Percentiles rank a stretch among this genome's conserved stretches.
Conservation (phyloP, 1,140 invertebrate species). For the Leptinotarsa texana region DNA sequence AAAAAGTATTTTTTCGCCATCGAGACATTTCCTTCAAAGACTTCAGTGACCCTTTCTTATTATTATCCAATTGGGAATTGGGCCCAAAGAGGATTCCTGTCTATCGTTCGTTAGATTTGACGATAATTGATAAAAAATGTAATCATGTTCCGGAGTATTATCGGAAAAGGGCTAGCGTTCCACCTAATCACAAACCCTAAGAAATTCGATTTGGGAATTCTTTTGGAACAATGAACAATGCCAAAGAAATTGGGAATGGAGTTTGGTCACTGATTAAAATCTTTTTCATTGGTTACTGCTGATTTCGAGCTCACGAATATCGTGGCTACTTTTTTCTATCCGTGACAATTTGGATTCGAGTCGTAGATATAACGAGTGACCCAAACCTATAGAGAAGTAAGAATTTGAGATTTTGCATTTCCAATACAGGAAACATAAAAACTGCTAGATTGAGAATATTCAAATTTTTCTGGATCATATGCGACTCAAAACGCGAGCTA, state of each 20-base stretch:
- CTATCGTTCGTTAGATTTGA: background rate
- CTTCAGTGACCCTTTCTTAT: background rate
- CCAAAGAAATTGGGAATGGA: slow-evolving; percentile 6
- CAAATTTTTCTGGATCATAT: background rate
- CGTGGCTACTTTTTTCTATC: background rate
- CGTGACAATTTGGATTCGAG: no score
- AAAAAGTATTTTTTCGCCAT: background rate
- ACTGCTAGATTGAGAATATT: background rate
- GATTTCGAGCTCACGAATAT: slow-evolving; percentile 11
- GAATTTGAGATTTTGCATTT: background rate
- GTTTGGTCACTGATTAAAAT: slow-evolving; percentile 20
- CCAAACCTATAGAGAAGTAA: background rate
- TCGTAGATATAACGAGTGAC: background rate
- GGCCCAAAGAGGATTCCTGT: background rate
- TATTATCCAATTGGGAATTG: background rate
- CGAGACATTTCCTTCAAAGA: background rate
- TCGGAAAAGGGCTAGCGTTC: background rate
- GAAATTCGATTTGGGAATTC: slow-evolving; percentile 18
- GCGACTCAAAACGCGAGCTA: no score
- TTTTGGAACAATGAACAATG: slow-evolving; percentile 12
- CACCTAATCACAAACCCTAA: slow-evolving; percentile 14
- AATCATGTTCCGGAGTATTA: background rate
- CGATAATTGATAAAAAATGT: slow-evolving; percentile 1
- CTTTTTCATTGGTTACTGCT: background rate
- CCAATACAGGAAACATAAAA: background rate